Base-by-base conservation (phyloP, 2,888 invertebrate species). In the Rhyacophila evoluta region DNA sequence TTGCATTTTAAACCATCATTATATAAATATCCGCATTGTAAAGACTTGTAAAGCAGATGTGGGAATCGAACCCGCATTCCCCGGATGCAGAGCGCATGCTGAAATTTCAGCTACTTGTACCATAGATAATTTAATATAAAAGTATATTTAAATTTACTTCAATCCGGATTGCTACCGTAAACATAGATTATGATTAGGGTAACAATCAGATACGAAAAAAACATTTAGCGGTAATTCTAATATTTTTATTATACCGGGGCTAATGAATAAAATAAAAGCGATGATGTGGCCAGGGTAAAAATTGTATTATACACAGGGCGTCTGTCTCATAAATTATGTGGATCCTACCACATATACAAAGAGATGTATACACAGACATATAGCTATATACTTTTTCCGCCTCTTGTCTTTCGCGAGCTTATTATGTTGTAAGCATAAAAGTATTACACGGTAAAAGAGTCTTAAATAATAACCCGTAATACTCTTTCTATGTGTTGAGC, bases 261-360 rank as follows among this genome's bases (percentile, higher is more conserved):
- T 68, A 68, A 55, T 39, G 28, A 74, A 74, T 41, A 55, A 74
- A 74, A 41, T 41, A 74, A 25, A 55, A 10, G 37, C 70, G 70
- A 74, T 78, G 70, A 70, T 70, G 39, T 19, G 25, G 55, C 55
- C 55, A 39, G 41, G 78, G 78, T 55, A 70, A 70, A 74, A 78
- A 78, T 74, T 69, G 78, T 78, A 78, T 78, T 78, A 69, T 69
- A 55, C 69, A 41, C 4, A 74, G 39, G 74, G 74, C 70, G 74
- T 70, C 78, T 69, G 70, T 28, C 69, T 78, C 78, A 78, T 78
- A 74, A 78, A 78, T 78, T 74, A 78, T 78, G 70, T 37, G 70
- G 69, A 33, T 12, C 72, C 41, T 29, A 29, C 72, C 72, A 55
- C 55, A 55, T 19, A 55, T 10, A 15, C 19, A 15, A 39, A 12